A percentile compares a stretch with the other conserved stretches of the same genome.
Evolutionary conservation across 2,888 invertebrate genomes (phyloP).

Genomic region (Cetonia aurata): DNA sequence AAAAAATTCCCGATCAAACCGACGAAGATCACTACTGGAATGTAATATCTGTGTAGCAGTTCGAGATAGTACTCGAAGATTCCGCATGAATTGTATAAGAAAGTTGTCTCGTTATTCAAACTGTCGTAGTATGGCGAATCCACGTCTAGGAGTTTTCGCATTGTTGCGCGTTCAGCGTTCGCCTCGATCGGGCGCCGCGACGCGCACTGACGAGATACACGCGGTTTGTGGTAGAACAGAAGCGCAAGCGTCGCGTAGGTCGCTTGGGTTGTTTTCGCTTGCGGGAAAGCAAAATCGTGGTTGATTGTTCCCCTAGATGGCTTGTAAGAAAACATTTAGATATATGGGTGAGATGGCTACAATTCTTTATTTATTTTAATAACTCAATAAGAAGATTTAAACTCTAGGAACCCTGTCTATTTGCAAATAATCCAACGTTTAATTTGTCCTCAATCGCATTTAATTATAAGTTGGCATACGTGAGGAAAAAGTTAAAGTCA

Average conservation of each 20-base stretch:
- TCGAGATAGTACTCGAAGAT: slow-evolving; percentile 50
- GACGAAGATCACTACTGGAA: slow-evolving; percentile 71
- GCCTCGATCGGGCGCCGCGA: slow-evolving; percentile 50
- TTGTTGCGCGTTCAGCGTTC: slow-evolving; percentile 6
- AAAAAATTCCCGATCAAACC: slow-evolving; percentile 74
- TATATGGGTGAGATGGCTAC: too few relatives aligned
- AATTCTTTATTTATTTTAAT: too few relatives aligned
- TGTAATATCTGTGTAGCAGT: slow-evolving; percentile 70
- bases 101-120: slow-evolving; percentile 6
- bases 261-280: not conserved
- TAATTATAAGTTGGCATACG: too few relatives aligned
- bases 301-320: not conserved
- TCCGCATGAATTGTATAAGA: slow-evolving; percentile 18
- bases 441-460: too few relatives aligned
- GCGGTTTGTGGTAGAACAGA: not conserved
- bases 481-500: too few relatives aligned
- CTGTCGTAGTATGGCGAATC: slow-evolving; percentile 4
- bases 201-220: slow-evolving; percentile 51
- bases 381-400: too few relatives aligned
- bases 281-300: too few relatives aligned
- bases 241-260: slow-evolving; percentile 14
- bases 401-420: too few relatives aligned
- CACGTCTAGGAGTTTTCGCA: slow-evolving; percentile 16
- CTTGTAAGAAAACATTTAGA: too few relatives aligned
- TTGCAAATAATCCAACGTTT: too few relatives aligned